Conservation (phyloP, 2,888 invertebrate species). For the Psylliodes chrysocephalus region DNA sequence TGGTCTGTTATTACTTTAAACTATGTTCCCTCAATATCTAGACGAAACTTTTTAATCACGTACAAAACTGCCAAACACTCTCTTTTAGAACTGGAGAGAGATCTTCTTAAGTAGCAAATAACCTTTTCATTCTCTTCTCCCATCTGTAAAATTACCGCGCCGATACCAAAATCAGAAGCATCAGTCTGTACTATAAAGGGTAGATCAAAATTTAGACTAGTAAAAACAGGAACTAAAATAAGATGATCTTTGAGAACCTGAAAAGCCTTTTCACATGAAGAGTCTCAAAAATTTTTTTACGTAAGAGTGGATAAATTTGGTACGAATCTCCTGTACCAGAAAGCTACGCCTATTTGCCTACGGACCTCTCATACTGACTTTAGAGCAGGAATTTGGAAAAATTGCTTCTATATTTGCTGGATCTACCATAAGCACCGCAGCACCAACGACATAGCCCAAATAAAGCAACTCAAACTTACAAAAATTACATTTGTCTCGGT, state of each 20-base stretch:
- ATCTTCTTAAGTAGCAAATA: no score
- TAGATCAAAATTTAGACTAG: background rate
- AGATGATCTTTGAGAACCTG: background rate
- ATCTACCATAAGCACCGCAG: slow-evolving; percentile 37
- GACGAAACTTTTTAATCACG: slow-evolving; percentile 40
- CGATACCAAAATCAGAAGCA: slow-evolving; percentile 40
- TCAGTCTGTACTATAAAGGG: background rate
- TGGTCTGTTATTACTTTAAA: no score
- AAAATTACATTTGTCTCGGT: slow-evolving; percentile 47
- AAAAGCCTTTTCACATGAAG: background rate
- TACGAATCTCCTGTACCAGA: no score
- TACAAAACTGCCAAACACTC: slow-evolving; percentile 49
- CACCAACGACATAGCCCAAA: slow-evolving; percentile 54
- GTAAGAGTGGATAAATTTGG: slow-evolving; percentile 45
- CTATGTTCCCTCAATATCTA: slow-evolving; percentile 39
- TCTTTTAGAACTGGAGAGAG: no score
- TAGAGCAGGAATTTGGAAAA: slow-evolving; percentile 43
- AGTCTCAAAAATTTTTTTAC: slow-evolving; percentile 41
- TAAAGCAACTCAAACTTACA: slow-evolving; percentile 44
- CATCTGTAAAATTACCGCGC: slow-evolving; percentile 46
- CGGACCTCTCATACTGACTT: slow-evolving; percentile 47
- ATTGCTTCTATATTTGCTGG: slow-evolving; percentile 22
- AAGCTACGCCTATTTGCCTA: slow-evolving; percentile 49
- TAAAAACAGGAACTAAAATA: background rate
- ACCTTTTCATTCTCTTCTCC: no score